A percentile compares a stretch with the other conserved stretches of the same genome.
Conservation (phyloP, 1,140 invertebrate species). For the Drosophila punjabiensis region DNA sequence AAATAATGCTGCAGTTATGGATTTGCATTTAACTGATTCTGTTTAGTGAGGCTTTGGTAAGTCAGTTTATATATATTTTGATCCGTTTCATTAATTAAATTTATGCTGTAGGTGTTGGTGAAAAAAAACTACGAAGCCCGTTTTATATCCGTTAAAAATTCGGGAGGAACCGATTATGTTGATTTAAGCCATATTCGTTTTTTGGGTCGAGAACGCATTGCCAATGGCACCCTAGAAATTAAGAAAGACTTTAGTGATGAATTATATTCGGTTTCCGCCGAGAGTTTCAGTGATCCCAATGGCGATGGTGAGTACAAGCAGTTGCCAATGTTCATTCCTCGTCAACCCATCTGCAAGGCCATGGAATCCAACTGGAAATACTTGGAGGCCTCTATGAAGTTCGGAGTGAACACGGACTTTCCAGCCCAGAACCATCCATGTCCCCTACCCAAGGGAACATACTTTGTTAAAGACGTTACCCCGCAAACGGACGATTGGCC, state of each 20-base stretch:
- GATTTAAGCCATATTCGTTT: constrained; percentile 23
- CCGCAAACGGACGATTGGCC: constrained; percentile 41
- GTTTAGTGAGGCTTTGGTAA: not conserved
- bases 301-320: constrained; percentile 33
- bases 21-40: not conserved
- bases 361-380: constrained; percentile 18
- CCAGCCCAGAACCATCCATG: constrained; percentile 22
- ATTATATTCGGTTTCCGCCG: not conserved
- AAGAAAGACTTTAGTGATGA: constrained; percentile 19
- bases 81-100: not conserved
- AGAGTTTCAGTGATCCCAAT: constrained; percentile 25
- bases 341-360: constrained; percentile 14
- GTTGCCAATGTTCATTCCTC: constrained; percentile 13
- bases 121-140: not conserved
- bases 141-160: not conserved
- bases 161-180: not conserved
- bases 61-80: not conserved
- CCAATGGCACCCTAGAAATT: constrained; percentile 36
- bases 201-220: constrained; percentile 17
- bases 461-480: constrained; percentile 33
- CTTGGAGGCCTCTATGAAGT: not conserved
- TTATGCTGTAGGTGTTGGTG: not conserved
- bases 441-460: constrained; percentile 35
- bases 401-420: constrained; percentile 30
- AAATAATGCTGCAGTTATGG: not conserved